phyloP scores from a whole-genome alignment of 2,888 invertebrate genomes.

The Dolomedes plantarius region DNA sequence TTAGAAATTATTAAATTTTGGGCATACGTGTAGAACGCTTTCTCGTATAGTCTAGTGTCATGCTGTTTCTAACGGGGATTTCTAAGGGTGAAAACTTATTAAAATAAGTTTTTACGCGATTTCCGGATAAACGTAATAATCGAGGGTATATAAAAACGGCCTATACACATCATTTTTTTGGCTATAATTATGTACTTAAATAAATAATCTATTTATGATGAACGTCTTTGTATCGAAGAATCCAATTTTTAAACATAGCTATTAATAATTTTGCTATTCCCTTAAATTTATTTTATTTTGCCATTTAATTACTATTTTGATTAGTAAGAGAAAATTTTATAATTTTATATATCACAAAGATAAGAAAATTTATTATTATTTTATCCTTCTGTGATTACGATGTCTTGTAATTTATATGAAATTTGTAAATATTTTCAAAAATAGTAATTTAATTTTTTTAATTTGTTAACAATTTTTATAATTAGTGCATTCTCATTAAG shows the following conservation, averaged over 20 bases:
- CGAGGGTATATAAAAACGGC: neutral
- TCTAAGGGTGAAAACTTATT: no score
- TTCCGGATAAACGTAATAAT: neutral
- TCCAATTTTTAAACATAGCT: neutral
- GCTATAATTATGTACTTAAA: slow-evolving; percentile 1
- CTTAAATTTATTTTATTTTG: neutral
- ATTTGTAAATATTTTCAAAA: neutral
- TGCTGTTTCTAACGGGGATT: no score
- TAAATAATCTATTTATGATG: neutral
- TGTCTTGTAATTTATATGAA: neutral
- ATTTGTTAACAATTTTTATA: neutral
- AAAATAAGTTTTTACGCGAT: neutral
- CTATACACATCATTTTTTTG: neutral
- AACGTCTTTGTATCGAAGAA: neutral
- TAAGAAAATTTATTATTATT: slow-evolving; percentile 1
- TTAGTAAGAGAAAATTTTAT: slow-evolving; percentile 7
- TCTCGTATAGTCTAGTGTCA: no score
- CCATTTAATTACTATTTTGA: neutral
- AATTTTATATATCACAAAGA: neutral
- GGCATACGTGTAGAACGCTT: no score
- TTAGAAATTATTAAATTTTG: no score
- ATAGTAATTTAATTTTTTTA: neutral
- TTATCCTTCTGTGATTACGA: neutral
- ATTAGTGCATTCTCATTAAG: neutral
- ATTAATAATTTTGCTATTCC: neutral